Conservation (phyloP, 2,113 vertebrate species). For the Chascanopsetta lugubris region DNA sequence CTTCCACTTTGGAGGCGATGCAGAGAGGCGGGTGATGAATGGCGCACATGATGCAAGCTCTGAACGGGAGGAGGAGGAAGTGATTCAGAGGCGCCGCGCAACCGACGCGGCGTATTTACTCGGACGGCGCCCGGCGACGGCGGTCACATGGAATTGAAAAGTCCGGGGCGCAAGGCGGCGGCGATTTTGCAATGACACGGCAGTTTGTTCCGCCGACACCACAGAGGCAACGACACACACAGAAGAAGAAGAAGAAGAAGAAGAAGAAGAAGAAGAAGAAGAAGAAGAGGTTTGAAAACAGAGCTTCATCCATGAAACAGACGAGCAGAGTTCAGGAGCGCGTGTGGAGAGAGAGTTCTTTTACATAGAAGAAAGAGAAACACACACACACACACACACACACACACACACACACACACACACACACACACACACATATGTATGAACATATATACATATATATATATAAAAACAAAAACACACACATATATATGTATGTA, state of each 20-base stretch:
- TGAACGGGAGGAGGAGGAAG: neutral
- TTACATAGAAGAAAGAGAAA: neutral
- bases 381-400: too few species aligned
- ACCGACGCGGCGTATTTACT: neutral
- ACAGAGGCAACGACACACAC: neutral
- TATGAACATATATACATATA: too few species aligned
- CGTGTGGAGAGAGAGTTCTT: too few species aligned
- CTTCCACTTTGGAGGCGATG: constrained; percentile 6
- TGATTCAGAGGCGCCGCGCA: neutral
- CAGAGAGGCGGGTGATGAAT: constrained; percentile 23
- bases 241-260: too few species aligned
- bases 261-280: neutral
- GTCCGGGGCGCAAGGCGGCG: neutral
- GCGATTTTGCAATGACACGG: neutral
- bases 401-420: too few species aligned
- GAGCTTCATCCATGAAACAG: neutral
- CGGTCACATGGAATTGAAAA: neutral
- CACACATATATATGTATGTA: too few species aligned
- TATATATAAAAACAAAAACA: too few species aligned
- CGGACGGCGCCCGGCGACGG: neutral
- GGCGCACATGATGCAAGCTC: constrained; percentile 6
- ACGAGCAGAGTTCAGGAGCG: neutral
- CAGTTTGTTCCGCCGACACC: neutral
- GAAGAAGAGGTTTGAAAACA: neutral
- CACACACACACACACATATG: too few species aligned